Evolutionary conservation across 2,888 invertebrate genomes (phyloP).

Genomic region (Coelopa pilipes): DNA sequence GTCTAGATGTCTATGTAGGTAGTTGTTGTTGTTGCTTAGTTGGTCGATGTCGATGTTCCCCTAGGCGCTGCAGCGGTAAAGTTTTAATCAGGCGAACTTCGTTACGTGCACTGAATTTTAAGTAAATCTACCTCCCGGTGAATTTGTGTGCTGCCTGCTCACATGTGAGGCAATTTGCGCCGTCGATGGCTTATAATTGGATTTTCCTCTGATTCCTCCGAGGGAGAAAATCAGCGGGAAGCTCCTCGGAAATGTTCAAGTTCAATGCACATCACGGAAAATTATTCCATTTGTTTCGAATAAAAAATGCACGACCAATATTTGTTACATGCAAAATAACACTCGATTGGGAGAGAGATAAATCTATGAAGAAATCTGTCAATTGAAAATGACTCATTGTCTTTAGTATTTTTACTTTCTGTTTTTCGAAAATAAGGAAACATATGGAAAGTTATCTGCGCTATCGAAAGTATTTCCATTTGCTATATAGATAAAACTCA

Average conservation of each 20-base stretch:
- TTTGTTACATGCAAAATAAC: neutral
- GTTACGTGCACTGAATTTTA: conserved; percentile 41
- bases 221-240: conserved; percentile 1
- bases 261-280: conserved; percentile 1
- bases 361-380: too few relatives aligned
- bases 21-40: neutral
- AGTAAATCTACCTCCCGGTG: conserved; percentile 18
- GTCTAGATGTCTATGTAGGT: neutral
- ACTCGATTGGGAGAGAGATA: too few relatives aligned
- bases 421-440: too few relatives aligned
- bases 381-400: too few relatives aligned
- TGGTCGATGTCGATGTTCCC: neutral
- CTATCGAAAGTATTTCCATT: too few relatives aligned
- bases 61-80: conserved; percentile 2
- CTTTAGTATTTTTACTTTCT: too few relatives aligned
- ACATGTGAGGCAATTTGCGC: conserved; percentile 25
- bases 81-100: conserved; percentile 1
- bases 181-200: neutral
- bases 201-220: neutral
- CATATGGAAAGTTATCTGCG: too few relatives aligned
- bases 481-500: too few relatives aligned
- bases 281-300: neutral
- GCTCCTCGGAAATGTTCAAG: conserved; percentile 6
- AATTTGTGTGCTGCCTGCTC: conserved; percentile 36
- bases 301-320: neutral